A percentile compares a stretch with the other conserved stretches of the same genome.
Evolutionary conservation across 2,888 invertebrate species (phyloP).

Genomic region (Zygaena filipendulae): DNA sequence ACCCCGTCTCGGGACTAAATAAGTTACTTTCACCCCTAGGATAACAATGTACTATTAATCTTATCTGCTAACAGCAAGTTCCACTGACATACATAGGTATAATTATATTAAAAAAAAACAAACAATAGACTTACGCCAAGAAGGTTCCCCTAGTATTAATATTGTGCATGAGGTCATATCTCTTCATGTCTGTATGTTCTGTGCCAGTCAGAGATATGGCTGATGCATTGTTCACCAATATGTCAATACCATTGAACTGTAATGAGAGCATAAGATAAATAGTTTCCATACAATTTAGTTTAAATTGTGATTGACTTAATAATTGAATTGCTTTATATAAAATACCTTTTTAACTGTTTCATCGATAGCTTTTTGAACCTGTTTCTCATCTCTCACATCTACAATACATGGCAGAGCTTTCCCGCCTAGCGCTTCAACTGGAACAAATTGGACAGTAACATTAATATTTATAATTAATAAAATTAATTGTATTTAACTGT

Average conservation of each 20-base stretch:
- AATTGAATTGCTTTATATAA: not conserved
- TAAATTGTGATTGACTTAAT: not conserved
- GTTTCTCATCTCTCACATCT: conserved; percentile 86
- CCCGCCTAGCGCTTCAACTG: conserved; percentile 89
- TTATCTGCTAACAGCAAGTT: not conserved
- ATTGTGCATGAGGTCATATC: conserved; percentile 95
- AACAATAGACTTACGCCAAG: conserved; percentile 77
- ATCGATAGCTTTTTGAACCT: conserved; percentile 77
- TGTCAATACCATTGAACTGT: conserved; percentile 94
- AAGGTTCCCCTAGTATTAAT: conserved; percentile 96
- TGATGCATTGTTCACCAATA: conserved; percentile 95
- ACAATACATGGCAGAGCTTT: conserved; percentile 88
- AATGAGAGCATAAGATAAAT: conserved; percentile 6
- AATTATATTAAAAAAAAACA: not conserved
- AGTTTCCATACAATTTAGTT: not conserved
- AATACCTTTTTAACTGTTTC: conserved; percentile 76
- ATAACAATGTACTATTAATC: no score
- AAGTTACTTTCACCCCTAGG: no score
- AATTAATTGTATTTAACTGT: no score
- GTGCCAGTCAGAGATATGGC: conserved; percentile 91
- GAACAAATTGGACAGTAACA: conserved; percentile 22
- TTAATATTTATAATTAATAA: conserved; percentile 5
- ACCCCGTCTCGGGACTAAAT: no score
- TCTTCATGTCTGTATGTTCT: conserved; percentile 90
- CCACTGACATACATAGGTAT: conserved; percentile 1